Evolutionary conservation across 2,888 invertebrate species (phyloP), one percentile per base, ranked within the genome.

Genomic region (Drosophila longiperda): DNA sequence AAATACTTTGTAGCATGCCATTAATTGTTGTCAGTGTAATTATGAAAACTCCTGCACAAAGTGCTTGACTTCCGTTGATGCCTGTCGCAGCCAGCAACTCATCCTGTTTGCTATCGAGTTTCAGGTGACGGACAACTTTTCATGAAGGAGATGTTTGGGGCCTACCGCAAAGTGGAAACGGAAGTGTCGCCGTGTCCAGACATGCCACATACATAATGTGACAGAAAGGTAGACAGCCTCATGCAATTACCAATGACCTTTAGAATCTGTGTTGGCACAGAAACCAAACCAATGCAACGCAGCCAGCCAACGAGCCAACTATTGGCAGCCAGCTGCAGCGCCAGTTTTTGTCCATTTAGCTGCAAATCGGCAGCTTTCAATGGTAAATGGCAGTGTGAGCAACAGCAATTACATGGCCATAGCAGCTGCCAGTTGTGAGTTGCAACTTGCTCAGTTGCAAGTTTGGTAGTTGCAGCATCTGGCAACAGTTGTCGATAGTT

Each of bases 161-260:
- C 72, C 61, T 65, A 86, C 89, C 91, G 78, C 91, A 91, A 89
- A 91, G 87, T 90, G 90, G 90, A 91, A 90, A 86, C 90, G 90
- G 91, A 90, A 91, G 91, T 91, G 83, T 87, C 82, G 72, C 78
- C 78, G 64, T 71, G 70, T 76, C 80, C 67, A 82, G 81, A 70
- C 66, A 55, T 23, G 45, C 45, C 26, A 55, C 36, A n/a, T 23
- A 17, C 23, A 72, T 62, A 78, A 69, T 75, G 68, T 57, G 61
- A 33, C 59, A 49, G 45, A 73, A 69, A 54, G 78, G 66, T 60
- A 76, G 64, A 58, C 73, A 65, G 75, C 66, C 75, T 71, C 76
- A n/a, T 66, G 65, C 78, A 66, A 80, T 89, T 82, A 71, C 70
- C 69, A 73, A 70, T 89, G 89, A 86, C 85, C 85, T 86, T 86